A percentile compares a stretch with the other conserved stretches of the same genome.
phyloP scores from a whole-genome alignment of 2,797 vertebrate genomes.

The Artibeus jamaicensis region DNA sequence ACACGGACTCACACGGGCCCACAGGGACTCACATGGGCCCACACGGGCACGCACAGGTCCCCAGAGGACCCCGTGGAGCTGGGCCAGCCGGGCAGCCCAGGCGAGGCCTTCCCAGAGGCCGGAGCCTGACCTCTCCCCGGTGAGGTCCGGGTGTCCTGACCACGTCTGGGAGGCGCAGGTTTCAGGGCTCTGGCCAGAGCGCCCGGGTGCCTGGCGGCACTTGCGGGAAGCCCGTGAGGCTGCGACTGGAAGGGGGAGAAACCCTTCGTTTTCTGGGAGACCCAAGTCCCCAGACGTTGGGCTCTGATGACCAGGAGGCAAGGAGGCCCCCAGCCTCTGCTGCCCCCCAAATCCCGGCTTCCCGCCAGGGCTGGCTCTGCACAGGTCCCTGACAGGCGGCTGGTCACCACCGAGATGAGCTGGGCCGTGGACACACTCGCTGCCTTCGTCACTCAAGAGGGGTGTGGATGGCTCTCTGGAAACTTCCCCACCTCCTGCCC shows the following conservation, averaged over 20 bases:
- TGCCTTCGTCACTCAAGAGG: background rate
- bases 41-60: background rate
- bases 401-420: background rate
- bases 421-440: background rate
- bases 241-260: background rate
- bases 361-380: background rate
- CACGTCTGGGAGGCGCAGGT: background rate
- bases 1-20: too few relatives aligned
- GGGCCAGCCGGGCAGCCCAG: background rate
- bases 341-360: background rate
- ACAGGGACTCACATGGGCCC: too few relatives aligned
- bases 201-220: background rate
- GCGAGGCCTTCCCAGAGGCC: background rate
- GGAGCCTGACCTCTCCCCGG: background rate
- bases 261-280: background rate
- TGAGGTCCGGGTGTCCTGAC: too few relatives aligned
- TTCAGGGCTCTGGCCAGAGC: background rate
- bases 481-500: background rate
- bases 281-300: background rate
- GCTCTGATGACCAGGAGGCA: background rate
- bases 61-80: background rate
- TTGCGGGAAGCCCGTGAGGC: background rate
- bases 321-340: rapidly evolving
- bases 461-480: background rate
- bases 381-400: background rate